Evolutionary conservation across 2,797 vertebrate species (phyloP).

Genomic region (Cyclura pinguis): DNA sequence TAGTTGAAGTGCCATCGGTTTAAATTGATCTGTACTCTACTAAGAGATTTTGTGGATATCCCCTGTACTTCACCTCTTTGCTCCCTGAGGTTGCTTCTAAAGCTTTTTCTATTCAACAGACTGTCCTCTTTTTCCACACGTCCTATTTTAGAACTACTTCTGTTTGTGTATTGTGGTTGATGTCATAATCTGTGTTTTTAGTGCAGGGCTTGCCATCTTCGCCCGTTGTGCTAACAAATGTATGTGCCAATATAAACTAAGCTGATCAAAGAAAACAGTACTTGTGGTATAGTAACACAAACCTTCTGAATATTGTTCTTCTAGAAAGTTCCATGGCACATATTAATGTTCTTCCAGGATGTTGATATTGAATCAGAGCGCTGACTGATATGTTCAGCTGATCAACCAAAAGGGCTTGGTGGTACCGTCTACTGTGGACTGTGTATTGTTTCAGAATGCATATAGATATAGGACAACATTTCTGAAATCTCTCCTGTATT

Average conservation of each 20-base stretch:
- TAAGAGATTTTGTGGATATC: conserved; percentile 1
- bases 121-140: background rate
- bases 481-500: background rate
- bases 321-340: background rate
- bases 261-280: conserved; percentile 43
- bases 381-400: background rate
- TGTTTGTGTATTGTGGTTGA: conserved; percentile 26
- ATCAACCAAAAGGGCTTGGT: background rate
- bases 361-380: background rate
- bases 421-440: background rate
- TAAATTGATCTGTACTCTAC: background rate
- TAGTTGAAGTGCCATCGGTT: background rate
- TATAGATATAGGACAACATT: background rate
- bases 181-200: conserved; percentile 34
- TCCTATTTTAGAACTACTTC: conserved; percentile 34
- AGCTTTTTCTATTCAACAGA: background rate
- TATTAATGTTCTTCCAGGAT: conserved; percentile 8
- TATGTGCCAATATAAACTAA: conserved; percentile 24
- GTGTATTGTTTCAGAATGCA: background rate
- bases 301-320: background rate
- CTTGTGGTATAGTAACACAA: conserved; percentile 5
- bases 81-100: background rate
- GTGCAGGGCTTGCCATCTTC: conserved; percentile 18
- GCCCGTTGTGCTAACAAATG: conserved; percentile 29
- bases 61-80: background rate